Conservation (phyloP, 2,888 invertebrate genomes). For the Serrognathus titanus region DNA sequence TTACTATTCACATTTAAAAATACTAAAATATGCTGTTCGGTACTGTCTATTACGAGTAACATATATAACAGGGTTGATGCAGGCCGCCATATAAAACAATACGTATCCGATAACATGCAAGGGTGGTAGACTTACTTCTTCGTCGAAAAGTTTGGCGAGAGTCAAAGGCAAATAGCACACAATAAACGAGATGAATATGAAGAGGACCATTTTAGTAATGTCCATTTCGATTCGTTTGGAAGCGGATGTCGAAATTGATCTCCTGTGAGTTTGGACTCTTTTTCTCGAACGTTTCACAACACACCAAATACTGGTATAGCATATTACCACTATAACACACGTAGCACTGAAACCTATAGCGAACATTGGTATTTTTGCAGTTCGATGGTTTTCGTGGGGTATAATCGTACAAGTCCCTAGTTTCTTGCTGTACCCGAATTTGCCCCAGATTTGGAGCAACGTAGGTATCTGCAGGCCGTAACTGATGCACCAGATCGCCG, state of each 20-base stretch:
- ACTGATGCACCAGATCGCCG: constrained; percentile 83
- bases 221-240: constrained; percentile 80
- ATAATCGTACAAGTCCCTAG: constrained; percentile 84
- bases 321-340: constrained; percentile 78
- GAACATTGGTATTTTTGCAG: constrained; percentile 80
- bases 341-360: constrained; percentile 84
- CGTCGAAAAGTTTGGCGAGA: constrained; percentile 82
- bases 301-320: constrained; percentile 85
- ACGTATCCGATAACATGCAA: constrained; percentile 82
- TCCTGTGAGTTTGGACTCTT: constrained; percentile 69
- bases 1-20: constrained; percentile 38
- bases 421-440: constrained; percentile 77
- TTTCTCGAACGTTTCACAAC: constrained; percentile 83
- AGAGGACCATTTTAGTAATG: constrained; percentile 90
- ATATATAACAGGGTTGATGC: constrained; percentile 90
- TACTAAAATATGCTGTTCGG: constrained; percentile 71
- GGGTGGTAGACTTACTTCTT: constrained; percentile 71
- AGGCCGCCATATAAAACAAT: constrained; percentile 81
- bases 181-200: constrained; percentile 86
- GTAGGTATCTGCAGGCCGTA: constrained; percentile 88
- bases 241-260: constrained; percentile 23
- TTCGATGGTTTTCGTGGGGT: constrained; percentile 62
- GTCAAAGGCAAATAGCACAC: constrained; percentile 91
- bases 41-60: constrained; percentile 94
- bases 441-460: constrained; percentile 80